Percentiles rank a stretch among this genome's conserved stretches.
Evolutionary conservation across 2,113 vertebrate species (phyloP).

Genomic region (Micromys minutus): DNA sequence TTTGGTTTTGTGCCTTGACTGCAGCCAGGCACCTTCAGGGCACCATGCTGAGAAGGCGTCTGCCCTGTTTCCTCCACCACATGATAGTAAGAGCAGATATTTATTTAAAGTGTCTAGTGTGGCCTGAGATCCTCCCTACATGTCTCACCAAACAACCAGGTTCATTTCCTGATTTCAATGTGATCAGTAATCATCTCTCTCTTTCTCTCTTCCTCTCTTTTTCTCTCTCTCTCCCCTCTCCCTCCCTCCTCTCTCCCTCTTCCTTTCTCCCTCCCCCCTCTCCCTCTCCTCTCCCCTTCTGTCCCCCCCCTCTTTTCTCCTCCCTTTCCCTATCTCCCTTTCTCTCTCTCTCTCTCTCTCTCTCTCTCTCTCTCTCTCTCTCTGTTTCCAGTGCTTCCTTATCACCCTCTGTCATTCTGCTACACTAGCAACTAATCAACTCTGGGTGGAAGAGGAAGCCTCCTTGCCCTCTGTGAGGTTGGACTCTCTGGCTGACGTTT

Average conservation of each 20-base stretch:
- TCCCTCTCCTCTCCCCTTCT: too few species aligned
- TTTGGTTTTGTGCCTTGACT: not conserved
- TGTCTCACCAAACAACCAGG: not conserved
- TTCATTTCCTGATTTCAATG: not conserved
- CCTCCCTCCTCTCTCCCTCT: too few species aligned
- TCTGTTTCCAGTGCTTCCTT: not conserved
- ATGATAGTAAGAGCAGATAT: not conserved
- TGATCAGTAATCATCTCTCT: too few species aligned
- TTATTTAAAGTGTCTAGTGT: not conserved
- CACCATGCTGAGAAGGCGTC: not conserved
- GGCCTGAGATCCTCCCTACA: not conserved
- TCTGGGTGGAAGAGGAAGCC: not conserved
- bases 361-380: too few species aligned
- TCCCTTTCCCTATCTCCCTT: too few species aligned
- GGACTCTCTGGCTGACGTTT: too few species aligned
- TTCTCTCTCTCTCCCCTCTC: too few species aligned
- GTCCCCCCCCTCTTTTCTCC: too few species aligned
- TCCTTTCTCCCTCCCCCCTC: too few species aligned
- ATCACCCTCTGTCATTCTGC: not conserved
- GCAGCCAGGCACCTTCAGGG: not conserved
- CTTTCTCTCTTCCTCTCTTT: too few species aligned
- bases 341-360: too few species aligned
- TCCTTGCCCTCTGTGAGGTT: not conserved
- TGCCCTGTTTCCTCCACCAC: not conserved
- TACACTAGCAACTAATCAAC: too few species aligned